Conservation (phyloP, 2,797 vertebrate species). For the Trachops cirrhosus region DNA sequence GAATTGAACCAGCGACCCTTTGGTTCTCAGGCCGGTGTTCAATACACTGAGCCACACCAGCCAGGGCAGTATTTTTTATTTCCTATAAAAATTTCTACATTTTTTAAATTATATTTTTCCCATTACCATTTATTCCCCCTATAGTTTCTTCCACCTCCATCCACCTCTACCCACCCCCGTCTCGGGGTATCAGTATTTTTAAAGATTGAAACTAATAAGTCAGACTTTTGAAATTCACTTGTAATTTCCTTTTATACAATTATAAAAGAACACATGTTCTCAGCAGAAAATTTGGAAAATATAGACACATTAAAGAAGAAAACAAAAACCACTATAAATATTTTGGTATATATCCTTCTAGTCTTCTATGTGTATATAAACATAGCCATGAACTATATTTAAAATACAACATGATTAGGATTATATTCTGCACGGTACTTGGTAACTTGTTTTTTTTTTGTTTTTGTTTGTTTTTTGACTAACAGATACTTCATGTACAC, state of each 20-base stretch:
- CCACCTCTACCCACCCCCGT: no score
- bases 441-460: background rate
- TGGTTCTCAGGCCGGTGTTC: no score
- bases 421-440: background rate
- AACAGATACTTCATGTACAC: background rate
- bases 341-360: background rate
- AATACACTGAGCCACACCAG: no score
- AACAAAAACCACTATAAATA: background rate
- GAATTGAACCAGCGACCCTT: no score
- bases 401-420: background rate
- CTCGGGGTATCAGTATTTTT: background rate
- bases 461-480: background rate
- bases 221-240: background rate
- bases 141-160: no score
- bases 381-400: background rate
- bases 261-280: background rate
- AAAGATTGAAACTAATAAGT: background rate
- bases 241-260: background rate
- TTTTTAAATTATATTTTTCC: no score
- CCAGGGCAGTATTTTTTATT: no score
- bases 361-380: background rate
- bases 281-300: conserved; percentile 7
- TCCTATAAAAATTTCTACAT: no score
- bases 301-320: background rate
- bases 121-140: no score